phyloP scores from a whole-genome alignment of 2,797 vertebrate species.

The Poeciliopsis paucimaculata region DNA sequence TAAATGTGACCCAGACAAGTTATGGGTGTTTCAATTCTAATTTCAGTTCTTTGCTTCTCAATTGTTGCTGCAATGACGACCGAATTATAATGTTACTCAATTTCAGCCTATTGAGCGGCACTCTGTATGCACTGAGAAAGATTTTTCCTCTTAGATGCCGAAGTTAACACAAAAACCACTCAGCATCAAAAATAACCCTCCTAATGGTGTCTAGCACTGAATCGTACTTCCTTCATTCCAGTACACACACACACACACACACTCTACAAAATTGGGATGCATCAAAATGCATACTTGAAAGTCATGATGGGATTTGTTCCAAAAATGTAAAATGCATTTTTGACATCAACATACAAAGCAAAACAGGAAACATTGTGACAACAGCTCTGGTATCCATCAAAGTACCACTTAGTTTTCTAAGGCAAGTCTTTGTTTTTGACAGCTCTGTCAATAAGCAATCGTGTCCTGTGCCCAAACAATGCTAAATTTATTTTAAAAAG shows the following conservation, averaged over 20 bases:
- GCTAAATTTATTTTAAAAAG: neutral
- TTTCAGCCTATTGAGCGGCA: neutral
- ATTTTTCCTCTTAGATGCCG: neutral
- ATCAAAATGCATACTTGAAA: neutral
- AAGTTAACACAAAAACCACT: neutral
- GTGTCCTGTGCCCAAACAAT: conserved; percentile 10
- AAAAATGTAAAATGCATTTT: neutral
- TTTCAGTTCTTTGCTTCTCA: neutral
- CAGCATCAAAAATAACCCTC: neutral
- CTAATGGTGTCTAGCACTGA: neutral
- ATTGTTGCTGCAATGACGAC: neutral
- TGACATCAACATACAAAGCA: neutral
- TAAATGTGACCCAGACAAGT: no score
- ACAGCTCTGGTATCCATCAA: neutral
- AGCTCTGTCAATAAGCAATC: conserved; percentile 1
- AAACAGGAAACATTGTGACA: neutral
- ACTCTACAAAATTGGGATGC: neutral
- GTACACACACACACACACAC: neutral
- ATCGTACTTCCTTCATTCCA: neutral
- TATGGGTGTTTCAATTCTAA: no score
- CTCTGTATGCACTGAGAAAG: neutral
- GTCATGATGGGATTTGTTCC: neutral
- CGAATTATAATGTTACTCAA: neutral
- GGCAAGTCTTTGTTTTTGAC: neutral
- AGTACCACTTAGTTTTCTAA: neutral